Conservation (phyloP, 1,140 invertebrate genomes). For the Coptotermes formosanus region DNA sequence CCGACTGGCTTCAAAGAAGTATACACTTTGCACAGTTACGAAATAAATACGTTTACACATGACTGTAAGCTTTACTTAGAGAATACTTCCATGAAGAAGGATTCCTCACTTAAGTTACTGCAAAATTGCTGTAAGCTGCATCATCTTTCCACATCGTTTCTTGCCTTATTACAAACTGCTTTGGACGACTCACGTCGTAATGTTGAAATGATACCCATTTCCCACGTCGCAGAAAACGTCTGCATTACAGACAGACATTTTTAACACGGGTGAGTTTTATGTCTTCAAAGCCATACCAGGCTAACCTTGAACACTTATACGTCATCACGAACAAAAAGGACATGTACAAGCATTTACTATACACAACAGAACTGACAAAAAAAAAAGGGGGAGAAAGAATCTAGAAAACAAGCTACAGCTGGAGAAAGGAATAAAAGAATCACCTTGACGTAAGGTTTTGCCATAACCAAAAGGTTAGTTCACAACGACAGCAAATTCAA, state of each 20-base stretch:
- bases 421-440: background rate
- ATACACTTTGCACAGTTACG: too few relatives aligned
- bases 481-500: background rate
- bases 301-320: background rate
- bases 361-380: background rate
- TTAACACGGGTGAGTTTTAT: background rate
- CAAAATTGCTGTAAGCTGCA: too few relatives aligned
- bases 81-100: too few relatives aligned
- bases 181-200: background rate
- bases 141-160: background rate
- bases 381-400: background rate
- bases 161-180: background rate
- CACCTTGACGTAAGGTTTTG: background rate
- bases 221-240: background rate
- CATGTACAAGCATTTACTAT: background rate
- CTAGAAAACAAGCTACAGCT: background rate
- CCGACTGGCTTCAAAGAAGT: too few relatives aligned
- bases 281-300: background rate
- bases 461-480: background rate
- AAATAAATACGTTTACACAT: too few relatives aligned
- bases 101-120: too few relatives aligned
- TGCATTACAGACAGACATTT: background rate
- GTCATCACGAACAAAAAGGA: background rate
- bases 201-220: background rate
- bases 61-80: too few relatives aligned